phyloP scores from a whole-genome alignment of 2,888 invertebrate genomes.

The Ellobium chinense region DNA sequence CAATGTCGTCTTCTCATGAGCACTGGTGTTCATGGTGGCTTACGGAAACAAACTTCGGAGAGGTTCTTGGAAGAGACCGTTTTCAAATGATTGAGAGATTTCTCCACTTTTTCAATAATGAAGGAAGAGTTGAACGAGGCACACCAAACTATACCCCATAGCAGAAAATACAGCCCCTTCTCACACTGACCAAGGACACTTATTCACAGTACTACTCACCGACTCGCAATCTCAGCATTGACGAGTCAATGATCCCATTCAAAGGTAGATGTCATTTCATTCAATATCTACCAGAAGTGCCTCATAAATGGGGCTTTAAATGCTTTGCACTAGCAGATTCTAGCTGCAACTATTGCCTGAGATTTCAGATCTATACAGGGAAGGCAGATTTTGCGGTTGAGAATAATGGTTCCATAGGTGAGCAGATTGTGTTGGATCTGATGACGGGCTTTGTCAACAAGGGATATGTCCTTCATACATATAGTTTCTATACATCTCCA shows the following conservation, averaged over 20 bases:
- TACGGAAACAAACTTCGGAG: neutral
- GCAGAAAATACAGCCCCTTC: slow-evolving; percentile 8
- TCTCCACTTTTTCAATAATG: slow-evolving; percentile 15
- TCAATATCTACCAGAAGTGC: slow-evolving; percentile 13
- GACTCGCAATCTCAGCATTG: slow-evolving; percentile 16
- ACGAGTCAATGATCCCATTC: slow-evolving; percentile 29
- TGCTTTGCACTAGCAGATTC: slow-evolving; percentile 3
- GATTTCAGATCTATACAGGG: slow-evolving; percentile 2
- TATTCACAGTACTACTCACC: slow-evolving; percentile 1
- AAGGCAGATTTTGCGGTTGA: neutral
- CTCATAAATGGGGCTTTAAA: slow-evolving; percentile 16
- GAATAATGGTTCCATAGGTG: neutral
- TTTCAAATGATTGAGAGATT: neutral
- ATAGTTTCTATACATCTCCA: slow-evolving; percentile 16
- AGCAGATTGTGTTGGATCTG: slow-evolving; percentile 19
- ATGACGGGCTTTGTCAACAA: slow-evolving; percentile 1
- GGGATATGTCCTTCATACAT: slow-evolving; percentile 12
- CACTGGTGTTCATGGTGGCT: slow-evolving; percentile 22
- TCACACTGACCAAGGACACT: neutral
- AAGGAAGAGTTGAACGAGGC: neutral
- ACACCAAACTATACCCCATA: neutral
- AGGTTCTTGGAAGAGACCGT: neutral
- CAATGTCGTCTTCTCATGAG: neutral
- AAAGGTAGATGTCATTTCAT: slow-evolving; percentile 14
- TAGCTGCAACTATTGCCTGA: neutral